phyloP scores from a whole-genome alignment of 2,797 vertebrate genomes.

The Melanotaenia maccullochi region DNA sequence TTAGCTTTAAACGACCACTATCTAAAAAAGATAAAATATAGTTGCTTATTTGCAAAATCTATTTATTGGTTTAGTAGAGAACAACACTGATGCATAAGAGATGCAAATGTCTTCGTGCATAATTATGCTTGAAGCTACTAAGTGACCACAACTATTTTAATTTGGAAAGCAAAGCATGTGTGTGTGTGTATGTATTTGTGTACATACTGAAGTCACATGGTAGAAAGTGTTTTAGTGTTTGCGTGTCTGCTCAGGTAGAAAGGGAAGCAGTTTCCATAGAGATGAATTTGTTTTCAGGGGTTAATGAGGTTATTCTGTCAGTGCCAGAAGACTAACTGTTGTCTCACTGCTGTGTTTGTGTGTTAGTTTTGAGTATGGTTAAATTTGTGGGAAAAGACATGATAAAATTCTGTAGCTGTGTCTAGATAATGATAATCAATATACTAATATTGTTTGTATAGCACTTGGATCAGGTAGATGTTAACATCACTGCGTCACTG shows the following conservation, averaged over 20 bases:
- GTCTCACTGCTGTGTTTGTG: not conserved
- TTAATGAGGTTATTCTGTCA: constrained; percentile 19
- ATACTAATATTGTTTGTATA: not conserved
- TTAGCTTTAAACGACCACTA: not conserved
- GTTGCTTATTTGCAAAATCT: not conserved
- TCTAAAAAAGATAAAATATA: not conserved
- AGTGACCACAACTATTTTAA: not conserved
- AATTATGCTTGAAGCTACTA: not conserved
- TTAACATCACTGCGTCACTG: not conserved
- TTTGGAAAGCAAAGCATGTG: constrained; percentile 33
- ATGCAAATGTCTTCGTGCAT: constrained; percentile 17
- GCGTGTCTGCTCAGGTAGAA: not conserved
- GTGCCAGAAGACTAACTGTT: constrained; percentile 7
- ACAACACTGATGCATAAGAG: not conserved
- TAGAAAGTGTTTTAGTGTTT: not conserved
- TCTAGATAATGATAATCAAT: not conserved
- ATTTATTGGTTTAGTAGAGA: not conserved
- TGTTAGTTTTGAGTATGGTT: not conserved
- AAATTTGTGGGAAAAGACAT: not conserved
- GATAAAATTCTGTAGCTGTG: not conserved
- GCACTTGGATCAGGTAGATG: not conserved
- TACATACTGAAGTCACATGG: not conserved
- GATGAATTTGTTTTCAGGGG: constrained; percentile 1
- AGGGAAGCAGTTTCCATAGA: constrained; percentile 17
- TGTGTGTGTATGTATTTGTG: not conserved